phyloP scores from a whole-genome alignment of 1,140 invertebrate genomes.

The Penaeus japonicus region DNA sequence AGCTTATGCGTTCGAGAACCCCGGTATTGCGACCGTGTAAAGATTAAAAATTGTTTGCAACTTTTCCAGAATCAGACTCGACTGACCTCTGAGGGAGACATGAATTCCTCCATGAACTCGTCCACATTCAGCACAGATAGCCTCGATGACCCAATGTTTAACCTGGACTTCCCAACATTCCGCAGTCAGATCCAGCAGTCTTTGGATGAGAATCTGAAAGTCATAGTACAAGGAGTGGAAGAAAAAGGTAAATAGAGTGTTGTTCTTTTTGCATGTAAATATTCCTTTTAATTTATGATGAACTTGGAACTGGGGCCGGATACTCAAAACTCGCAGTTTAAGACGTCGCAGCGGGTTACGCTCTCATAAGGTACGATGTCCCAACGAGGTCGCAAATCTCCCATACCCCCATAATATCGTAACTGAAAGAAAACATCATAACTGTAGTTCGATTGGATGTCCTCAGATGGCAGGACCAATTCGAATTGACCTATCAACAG shows the following conservation, averaged over 20 bases:
- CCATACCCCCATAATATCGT: no score
- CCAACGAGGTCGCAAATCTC: no score
- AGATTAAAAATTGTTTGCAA: not conserved
- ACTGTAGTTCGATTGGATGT: no score
- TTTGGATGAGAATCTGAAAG: slow-evolving; percentile 16
- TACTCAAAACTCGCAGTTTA: no score
- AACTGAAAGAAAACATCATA: no score
- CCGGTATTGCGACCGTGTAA: not conserved
- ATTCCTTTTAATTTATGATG: no score
- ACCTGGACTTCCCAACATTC: slow-evolving; percentile 19
- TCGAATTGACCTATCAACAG: no score
- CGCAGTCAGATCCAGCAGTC: slow-evolving; percentile 14
- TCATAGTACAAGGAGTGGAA: slow-evolving; percentile 1
- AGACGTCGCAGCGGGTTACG: no score
- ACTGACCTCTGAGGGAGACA: slow-evolving; percentile 1
- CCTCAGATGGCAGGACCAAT: no score
- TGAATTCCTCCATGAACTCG: slow-evolving; percentile 25
- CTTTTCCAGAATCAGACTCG: slow-evolving; percentile 7
- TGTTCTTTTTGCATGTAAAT: no score
- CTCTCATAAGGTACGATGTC: no score
- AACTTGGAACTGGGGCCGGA: no score
- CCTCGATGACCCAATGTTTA: slow-evolving; percentile 24
- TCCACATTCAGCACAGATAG: slow-evolving; percentile 33
- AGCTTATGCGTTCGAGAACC: not conserved
- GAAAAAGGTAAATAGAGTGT: not conserved